These are phyloP conservation scores for Ramphastos sulfuratus DNA, from an alignment of 2,113 vertebrate species.

Conservation along the genomic window DNA sequence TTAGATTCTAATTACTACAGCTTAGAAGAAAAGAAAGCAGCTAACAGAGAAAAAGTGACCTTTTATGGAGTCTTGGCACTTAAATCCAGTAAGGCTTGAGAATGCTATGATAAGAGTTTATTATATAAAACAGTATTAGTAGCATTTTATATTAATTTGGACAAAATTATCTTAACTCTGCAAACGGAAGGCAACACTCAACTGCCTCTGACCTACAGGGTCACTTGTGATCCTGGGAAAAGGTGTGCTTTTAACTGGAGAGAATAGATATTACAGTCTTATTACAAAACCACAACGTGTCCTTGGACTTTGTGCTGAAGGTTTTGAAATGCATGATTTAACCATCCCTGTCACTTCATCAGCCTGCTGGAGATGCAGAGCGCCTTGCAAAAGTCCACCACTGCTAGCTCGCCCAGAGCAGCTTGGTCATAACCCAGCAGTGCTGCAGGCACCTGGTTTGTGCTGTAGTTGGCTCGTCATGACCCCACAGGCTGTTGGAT, in stretches of 20 bases:
- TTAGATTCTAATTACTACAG: conserved; percentile 37
- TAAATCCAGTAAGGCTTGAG: background rate
- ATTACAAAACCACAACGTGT: background rate
- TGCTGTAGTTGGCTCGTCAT: background rate
- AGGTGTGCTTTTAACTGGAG: background rate
- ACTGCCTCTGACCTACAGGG: background rate
- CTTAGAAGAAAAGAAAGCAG: conserved; percentile 30
- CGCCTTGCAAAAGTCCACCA: background rate
- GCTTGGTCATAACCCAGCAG: background rate
- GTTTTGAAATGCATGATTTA: background rate
- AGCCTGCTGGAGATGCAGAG: background rate
- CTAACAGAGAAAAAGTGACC: conserved; percentile 17
- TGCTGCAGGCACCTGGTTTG: background rate
- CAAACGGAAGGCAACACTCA: background rate
- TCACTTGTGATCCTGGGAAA: background rate
- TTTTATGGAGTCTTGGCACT: conserved; percentile 51
- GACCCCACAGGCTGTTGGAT: rapidly evolving
- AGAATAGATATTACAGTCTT: background rate
- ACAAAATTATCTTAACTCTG: background rate
- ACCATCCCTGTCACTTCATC: background rate
- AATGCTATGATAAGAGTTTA: background rate
- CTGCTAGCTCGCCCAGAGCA: background rate
- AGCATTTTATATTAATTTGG: background rate
- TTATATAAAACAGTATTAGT: background rate
- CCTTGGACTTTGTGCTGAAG: background rate